phyloP scores from a whole-genome alignment of 2,797 vertebrate genomes.

The Artibeus jamaicensis region DNA sequence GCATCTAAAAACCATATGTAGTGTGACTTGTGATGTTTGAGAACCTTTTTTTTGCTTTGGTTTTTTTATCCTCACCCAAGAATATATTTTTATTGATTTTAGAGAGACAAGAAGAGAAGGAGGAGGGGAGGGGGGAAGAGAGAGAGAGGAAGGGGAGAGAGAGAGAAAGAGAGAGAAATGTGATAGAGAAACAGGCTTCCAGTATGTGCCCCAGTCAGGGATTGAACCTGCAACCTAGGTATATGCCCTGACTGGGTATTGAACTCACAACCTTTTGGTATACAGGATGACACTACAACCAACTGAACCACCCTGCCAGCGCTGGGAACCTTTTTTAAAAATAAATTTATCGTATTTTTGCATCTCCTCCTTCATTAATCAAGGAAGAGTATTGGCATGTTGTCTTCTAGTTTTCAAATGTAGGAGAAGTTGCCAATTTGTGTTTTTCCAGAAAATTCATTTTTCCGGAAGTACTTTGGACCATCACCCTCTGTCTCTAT shows the following conservation, averaged over 20 bases:
- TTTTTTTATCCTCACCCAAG: no score
- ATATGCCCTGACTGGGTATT: background rate
- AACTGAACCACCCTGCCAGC: background rate
- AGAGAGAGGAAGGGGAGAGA: no score
- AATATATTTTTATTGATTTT: no score
- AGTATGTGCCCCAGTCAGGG: background rate
- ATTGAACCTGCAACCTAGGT: background rate
- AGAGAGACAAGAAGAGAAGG: no score
- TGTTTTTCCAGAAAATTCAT: constrained; percentile 46
- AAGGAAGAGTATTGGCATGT: constrained; percentile 8
- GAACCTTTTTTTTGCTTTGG: background rate
- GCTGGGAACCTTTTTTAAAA: background rate
- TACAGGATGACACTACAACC: background rate
- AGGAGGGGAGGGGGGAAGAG: no score
- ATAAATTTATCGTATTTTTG: constrained; percentile 47
- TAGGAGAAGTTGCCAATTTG: constrained; percentile 15
- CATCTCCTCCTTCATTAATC: constrained; percentile 14
- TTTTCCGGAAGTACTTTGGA: constrained; percentile 35
- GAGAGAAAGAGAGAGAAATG: no score
- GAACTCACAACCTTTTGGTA: background rate
- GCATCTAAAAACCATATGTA: constrained; percentile 35
- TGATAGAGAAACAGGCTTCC: background rate
- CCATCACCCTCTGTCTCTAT: constrained; percentile 19
- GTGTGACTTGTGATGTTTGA: constrained; percentile 1
- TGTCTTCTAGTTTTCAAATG: constrained; percentile 35